phyloP scores from a whole-genome alignment of 2,113 vertebrate genomes.

The Tichodroma muraria region DNA sequence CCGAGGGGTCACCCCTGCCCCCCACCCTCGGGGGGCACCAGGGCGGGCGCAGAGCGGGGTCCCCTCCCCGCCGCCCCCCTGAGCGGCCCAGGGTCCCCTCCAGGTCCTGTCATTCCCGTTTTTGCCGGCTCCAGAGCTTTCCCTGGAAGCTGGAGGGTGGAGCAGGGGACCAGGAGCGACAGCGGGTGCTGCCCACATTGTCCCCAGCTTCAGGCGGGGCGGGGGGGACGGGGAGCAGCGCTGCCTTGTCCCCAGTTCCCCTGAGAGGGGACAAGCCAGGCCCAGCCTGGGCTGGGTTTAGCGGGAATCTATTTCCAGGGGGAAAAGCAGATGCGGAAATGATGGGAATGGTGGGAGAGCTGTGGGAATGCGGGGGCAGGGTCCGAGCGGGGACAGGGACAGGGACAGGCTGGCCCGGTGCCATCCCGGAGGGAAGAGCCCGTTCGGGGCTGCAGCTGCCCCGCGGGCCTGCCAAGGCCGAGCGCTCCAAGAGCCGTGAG shows the following conservation, averaged over 20 bases:
- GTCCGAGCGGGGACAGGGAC: neutral
- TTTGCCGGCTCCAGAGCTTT: neutral
- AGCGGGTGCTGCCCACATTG: no score
- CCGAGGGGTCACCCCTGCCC: neutral
- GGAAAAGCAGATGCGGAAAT: fast-evolving
- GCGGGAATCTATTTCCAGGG: neutral
- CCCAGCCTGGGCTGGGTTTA: neutral
- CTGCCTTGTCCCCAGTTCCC: neutral
- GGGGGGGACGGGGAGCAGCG: no score
- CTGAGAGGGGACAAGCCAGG: fast-evolving
- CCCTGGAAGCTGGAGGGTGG: neutral
- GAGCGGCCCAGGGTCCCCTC: neutral
- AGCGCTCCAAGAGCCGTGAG: neutral
- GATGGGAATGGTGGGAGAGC: neutral
- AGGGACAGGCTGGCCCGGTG: neutral
- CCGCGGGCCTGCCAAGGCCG: neutral
- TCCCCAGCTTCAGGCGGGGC: fast-evolving
- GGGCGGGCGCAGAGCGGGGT: neutral
- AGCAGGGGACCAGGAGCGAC: neutral
- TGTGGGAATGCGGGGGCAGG: fast-evolving
- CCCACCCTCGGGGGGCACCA: fast-evolving
- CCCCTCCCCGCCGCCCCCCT: neutral
- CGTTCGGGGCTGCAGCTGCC: neutral
- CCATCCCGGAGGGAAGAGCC: neutral
- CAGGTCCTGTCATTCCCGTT: fast-evolving